Percentiles rank a stretch among this genome's conserved stretches.
phyloP scores from a whole-genome alignment of 37 sponge, comb jelly and placozoan genomes.

The Agelas oroides region DNA sequence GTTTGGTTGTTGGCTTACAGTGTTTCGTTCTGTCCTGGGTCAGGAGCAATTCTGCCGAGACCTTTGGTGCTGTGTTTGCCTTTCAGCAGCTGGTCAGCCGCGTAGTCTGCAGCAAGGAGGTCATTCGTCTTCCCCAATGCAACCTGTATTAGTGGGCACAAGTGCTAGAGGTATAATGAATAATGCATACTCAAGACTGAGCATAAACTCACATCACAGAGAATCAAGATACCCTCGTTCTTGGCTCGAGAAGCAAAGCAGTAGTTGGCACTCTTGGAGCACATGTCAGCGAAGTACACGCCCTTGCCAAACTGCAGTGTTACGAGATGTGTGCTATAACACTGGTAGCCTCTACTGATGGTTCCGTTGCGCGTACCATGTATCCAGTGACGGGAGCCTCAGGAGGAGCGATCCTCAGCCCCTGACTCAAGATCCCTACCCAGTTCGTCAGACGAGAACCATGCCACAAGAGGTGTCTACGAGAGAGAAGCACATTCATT shows the following conservation, averaged over 20 bases:
- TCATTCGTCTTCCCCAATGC: conserved; percentile 86
- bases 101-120: conserved; percentile 86
- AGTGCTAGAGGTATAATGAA: no score
- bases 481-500: not conserved
- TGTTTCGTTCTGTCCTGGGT: conserved; percentile 60
- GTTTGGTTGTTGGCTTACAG: conserved; percentile 46
- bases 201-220: conserved; percentile 83
- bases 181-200: no score
- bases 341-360: no score
- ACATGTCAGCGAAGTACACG: conserved; percentile 98
- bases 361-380: conserved; percentile 83
- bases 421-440: conserved; percentile 97
- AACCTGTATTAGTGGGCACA: not conserved
- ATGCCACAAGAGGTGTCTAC: conserved; percentile 94
- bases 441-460: conserved; percentile 98
- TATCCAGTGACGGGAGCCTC: conserved; percentile 99
- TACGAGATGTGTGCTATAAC: not conserved
- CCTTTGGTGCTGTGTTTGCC: conserved; percentile 92
- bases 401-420: conserved; percentile 96
- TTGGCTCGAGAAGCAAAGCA: conserved; percentile 86
- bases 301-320: conserved; percentile 92
- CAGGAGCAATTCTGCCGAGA: conserved; percentile 82
- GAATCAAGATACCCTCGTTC: conserved; percentile 82
- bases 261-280: conserved; percentile 98
- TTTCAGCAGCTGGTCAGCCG: conserved; percentile 82